Percentiles rank a stretch among this genome's conserved stretches.
These are phyloP conservation scores for Myripristis jacobus DNA, from an alignment of 2,797 vertebrate species.

Conservation along the genomic window DNA sequence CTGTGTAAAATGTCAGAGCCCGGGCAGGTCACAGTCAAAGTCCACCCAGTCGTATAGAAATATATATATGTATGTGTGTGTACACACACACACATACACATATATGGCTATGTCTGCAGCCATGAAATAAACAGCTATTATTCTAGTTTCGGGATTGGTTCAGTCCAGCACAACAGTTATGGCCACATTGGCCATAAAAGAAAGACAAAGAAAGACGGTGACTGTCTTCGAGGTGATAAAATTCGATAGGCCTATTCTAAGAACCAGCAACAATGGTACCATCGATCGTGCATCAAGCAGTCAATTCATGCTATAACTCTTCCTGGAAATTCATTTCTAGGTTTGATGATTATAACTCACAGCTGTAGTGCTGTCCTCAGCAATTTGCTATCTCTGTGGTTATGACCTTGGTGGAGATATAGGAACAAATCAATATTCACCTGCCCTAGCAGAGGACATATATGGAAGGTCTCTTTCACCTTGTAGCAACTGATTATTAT, in stretches of 20 bases:
- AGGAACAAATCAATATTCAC: constrained; percentile 72
- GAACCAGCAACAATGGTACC: constrained; percentile 61
- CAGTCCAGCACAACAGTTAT: constrained; percentile 22
- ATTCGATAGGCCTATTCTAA: constrained; percentile 69
- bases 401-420: constrained; percentile 73
- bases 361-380: constrained; percentile 74
- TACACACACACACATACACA: too few species aligned
- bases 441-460: constrained; percentile 43
- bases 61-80: too few species aligned
- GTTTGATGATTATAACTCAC: constrained; percentile 79
- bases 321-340: constrained; percentile 77
- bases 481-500: constrained; percentile 50
- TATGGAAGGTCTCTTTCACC: constrained; percentile 44
- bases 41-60: too few species aligned
- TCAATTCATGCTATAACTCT: constrained; percentile 48
- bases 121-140: constrained; percentile 4
- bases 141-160: constrained; percentile 1
- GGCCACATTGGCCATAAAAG: constrained; percentile 35
- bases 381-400: constrained; percentile 59
- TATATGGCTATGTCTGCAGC: constrained; percentile 1
- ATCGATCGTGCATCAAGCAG: constrained; percentile 70
- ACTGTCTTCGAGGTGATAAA: constrained; percentile 67
- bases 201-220: constrained; percentile 44
- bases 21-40: constrained; percentile 19
- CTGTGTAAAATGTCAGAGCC: constrained; percentile 36